These are phyloP conservation scores for Alligator sinensis DNA, from an alignment of 2,113 vertebrate species.

Conservation along the genomic window DNA sequence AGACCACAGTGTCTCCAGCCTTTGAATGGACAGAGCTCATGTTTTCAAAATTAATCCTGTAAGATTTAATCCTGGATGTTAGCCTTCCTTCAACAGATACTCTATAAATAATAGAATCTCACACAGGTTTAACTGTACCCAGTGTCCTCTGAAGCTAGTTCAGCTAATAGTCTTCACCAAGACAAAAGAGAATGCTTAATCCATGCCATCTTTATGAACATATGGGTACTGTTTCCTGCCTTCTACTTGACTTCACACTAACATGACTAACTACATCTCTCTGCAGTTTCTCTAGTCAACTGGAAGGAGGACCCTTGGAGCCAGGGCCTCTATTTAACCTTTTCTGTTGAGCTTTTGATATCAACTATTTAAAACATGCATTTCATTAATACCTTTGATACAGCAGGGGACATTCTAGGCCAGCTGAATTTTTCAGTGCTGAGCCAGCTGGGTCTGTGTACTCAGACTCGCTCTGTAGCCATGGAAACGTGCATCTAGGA, in stretches of 20 bases:
- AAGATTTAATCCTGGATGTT: accelerated
- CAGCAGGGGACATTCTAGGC: neutral
- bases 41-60: neutral
- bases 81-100: neutral
- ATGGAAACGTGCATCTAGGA: neutral
- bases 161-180: neutral
- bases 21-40: neutral
- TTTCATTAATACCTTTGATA: neutral
- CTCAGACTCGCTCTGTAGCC: neutral
- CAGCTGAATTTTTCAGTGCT: neutral
- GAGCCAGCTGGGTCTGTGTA: neutral
- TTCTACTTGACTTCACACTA: too few relatives aligned
- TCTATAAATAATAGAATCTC: neutral
- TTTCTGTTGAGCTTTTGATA: neutral
- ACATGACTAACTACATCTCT: neutral
- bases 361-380: neutral
- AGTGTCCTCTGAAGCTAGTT: neutral
- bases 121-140: accelerated
- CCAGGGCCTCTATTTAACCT: neutral
- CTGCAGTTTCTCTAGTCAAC: neutral
- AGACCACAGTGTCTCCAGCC: neutral
- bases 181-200: neutral
- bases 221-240: too few relatives aligned
- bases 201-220: neutral
- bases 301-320: neutral